These are phyloP conservation scores for Ceyx melanurus DNA, from an alignment of 2,113 vertebrate species.

Conservation along the genomic window DNA sequence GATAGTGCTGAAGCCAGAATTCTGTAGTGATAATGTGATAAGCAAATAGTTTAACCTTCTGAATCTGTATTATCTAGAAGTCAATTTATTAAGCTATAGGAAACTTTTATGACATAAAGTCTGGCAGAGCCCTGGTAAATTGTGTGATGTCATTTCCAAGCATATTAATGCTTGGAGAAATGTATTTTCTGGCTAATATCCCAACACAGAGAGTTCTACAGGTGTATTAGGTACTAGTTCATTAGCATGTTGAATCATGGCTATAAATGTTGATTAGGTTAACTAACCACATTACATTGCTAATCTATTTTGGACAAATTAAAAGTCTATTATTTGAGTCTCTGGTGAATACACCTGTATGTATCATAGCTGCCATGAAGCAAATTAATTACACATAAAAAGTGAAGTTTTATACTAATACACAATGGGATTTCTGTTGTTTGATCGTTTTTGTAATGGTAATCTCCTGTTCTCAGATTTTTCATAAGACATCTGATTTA, in stretches of 20 bases:
- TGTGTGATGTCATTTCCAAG: neutral
- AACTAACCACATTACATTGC: neutral
- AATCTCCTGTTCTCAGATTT: neutral
- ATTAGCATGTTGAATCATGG: neutral
- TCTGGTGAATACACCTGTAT: neutral
- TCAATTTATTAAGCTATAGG: neutral
- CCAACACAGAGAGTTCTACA: neutral
- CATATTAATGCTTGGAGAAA: neutral
- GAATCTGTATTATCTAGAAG: neutral
- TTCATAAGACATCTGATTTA: neutral
- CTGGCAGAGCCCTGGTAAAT: neutral
- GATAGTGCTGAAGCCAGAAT: neutral
- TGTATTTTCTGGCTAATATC: neutral
- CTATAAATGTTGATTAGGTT: neutral
- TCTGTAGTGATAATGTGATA: neutral
- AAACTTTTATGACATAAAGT: neutral
- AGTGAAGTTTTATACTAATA: neutral
- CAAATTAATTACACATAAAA: neutral
- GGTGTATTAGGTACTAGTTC: neutral
- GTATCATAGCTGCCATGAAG: neutral
- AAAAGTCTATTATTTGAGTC: neutral
- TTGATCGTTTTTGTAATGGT: neutral
- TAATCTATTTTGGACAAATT: neutral
- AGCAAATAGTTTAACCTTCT: neutral
- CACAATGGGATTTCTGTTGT: neutral